These are phyloP conservation scores for Synanceia verrucosa DNA, from an alignment of 2,797 vertebrate genomes.

Conservation along the genomic window DNA sequence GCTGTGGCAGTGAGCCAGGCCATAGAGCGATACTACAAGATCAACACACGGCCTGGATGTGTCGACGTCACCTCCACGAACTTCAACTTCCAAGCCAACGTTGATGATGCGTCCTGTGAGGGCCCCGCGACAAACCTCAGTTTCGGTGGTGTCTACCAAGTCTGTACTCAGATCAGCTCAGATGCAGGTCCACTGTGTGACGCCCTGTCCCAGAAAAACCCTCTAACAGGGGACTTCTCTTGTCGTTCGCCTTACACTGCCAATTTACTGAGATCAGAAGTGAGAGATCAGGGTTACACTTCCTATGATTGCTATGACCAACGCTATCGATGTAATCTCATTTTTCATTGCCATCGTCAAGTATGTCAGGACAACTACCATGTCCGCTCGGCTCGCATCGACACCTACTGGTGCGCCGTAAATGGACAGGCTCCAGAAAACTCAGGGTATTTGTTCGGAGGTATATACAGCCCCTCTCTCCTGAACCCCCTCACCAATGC, in stretches of 20 bases:
- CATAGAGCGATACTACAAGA: constrained; percentile 83
- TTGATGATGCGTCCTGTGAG: constrained; percentile 85
- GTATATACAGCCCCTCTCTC: constrained; percentile 80
- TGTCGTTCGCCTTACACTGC: constrained; percentile 79
- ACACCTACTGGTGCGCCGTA: constrained; percentile 85
- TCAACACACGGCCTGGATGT: constrained; percentile 90
- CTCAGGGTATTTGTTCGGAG: constrained; percentile 90
- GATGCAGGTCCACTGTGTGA: constrained; percentile 77
- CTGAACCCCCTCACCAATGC: constrained; percentile 79
- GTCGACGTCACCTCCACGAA: constrained; percentile 81
- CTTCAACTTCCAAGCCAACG: constrained; percentile 92
- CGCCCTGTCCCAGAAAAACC: constrained; percentile 85
- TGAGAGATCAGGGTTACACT: constrained; percentile 83
- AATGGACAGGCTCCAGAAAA: constrained; percentile 41
- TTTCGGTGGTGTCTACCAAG: constrained; percentile 89
- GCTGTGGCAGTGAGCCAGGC: constrained; percentile 78
- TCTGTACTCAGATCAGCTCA: constrained; percentile 66
- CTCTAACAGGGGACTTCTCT: constrained; percentile 82
- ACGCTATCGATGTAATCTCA: constrained; percentile 33
- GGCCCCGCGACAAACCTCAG: constrained; percentile 87
- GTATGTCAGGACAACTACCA: constrained; percentile 83
- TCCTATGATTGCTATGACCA: constrained; percentile 76
- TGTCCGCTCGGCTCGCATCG: constrained; percentile 81
- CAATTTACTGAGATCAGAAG: constrained; percentile 80
- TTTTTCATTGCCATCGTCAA: constrained; percentile 54